A percentile compares a stretch with the other conserved stretches of the same genome.
These are phyloP conservation scores for Synergus japonicus DNA, from an alignment of 2,888 invertebrate genomes.

Conservation along the genomic window DNA sequence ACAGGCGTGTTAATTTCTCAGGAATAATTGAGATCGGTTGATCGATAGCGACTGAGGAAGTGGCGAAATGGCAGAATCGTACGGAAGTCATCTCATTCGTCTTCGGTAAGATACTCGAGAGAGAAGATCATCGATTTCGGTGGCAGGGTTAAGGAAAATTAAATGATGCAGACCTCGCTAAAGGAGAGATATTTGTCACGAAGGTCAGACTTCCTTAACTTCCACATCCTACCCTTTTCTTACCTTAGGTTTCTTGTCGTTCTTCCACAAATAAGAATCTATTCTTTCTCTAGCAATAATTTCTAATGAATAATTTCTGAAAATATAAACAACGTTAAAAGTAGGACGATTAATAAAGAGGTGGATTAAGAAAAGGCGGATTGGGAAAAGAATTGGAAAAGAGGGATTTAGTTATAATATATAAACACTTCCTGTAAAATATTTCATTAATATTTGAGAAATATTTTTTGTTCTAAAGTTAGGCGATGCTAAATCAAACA, in stretches of 20 bases:
- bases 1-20: constrained; percentile 68
- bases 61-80: constrained; percentile 72
- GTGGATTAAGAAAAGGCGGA: no score
- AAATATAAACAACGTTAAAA: no score
- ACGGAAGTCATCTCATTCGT: constrained; percentile 75
- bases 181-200: constrained; percentile 75
- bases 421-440: no score
- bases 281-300: neutral
- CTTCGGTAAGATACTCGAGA: constrained; percentile 74
- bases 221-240: constrained; percentile 52
- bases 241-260: constrained; percentile 25
- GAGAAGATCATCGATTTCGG: constrained; percentile 76
- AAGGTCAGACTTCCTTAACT: constrained; percentile 61
- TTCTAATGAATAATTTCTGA: neutral
- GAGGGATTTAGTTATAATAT: no score
- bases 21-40: constrained; percentile 73
- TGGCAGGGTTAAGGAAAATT: constrained; percentile 75
- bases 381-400: no score
- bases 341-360: no score
- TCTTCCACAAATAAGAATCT: neutral
- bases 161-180: constrained; percentile 76
- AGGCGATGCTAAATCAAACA: neutral
- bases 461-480: neutral
- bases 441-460: no score
- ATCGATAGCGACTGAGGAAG: constrained; percentile 69